Percentiles rank a stretch among this genome's conserved stretches.
Evolutionary conservation across 2,113 vertebrate genomes (phyloP).

Genomic region (Copsychus sechellarum): DNA sequence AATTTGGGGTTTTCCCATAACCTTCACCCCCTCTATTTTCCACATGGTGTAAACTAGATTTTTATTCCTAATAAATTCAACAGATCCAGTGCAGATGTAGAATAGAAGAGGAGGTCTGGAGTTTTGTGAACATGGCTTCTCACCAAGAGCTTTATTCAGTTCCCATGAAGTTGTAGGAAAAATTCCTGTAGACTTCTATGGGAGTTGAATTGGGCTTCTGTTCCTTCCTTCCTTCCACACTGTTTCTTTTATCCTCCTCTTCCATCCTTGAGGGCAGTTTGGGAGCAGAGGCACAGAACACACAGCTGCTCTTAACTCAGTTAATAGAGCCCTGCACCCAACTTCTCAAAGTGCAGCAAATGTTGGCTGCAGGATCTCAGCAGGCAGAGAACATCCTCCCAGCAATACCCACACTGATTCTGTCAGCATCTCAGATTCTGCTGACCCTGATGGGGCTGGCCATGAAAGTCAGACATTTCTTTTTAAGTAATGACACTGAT

Average conservation of each 20-base stretch:
- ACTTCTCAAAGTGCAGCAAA: background rate
- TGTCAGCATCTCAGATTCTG: background rate
- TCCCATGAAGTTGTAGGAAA: background rate
- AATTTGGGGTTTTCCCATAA: constrained; percentile 30
- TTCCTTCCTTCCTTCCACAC: constrained; percentile 9
- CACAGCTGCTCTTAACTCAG: background rate
- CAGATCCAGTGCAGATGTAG: constrained; percentile 14
- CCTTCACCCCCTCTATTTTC: constrained; percentile 7
- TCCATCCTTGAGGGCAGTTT: background rate
- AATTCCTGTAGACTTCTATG: constrained; percentile 4
- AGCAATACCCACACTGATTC: background rate
- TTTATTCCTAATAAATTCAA: constrained; percentile 41
- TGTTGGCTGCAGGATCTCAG: background rate
- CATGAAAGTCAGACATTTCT: background rate
- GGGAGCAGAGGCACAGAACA: background rate
- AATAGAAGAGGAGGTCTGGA: background rate
- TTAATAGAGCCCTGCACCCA: background rate
- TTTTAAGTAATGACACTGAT: background rate
- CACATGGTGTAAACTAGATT: background rate
- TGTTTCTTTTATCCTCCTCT: background rate
- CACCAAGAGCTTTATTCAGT: background rate
- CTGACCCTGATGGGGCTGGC: background rate
- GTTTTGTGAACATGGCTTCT: background rate
- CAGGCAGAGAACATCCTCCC: background rate
- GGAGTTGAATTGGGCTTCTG: background rate